Evolutionary conservation across 2,797 vertebrate species (phyloP).

Genomic region (Xenentodon cancila): DNA sequence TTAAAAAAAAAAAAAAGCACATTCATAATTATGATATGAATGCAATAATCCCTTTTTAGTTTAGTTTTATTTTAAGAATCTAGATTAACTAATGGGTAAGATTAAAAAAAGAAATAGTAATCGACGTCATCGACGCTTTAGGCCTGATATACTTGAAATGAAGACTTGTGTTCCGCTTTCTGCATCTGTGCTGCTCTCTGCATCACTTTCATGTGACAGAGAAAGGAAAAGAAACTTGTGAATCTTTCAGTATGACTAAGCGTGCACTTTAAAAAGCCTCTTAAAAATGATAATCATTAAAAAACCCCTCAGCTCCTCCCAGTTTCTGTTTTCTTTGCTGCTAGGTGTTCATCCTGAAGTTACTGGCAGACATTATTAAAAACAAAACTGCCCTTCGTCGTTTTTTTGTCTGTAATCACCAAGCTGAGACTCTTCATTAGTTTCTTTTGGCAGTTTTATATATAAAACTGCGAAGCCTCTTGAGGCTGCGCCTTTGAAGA

Average conservation of each 20-base stretch:
- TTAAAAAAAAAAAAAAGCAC: too few relatives aligned
- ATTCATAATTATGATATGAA: too few relatives aligned
- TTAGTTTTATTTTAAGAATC: too few relatives aligned
- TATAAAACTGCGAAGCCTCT: slow-evolving; percentile 7
- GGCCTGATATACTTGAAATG: too few relatives aligned
- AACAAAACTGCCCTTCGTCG: too few relatives aligned
- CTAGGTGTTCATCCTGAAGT: neutral
- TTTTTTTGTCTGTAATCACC: slow-evolving; percentile 11
- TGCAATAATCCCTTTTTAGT: too few relatives aligned
- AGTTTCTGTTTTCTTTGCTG: neutral
- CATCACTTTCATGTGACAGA: too few relatives aligned
- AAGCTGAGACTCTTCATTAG: neutral
- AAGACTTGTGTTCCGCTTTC: too few relatives aligned
- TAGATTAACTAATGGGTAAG: too few relatives aligned
- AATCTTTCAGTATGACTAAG: neutral
- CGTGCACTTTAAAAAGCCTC: slow-evolving; percentile 1
- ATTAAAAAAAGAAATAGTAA: too few relatives aligned
- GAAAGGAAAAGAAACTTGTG: neutral
- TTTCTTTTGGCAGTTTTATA: slow-evolving; percentile 7
- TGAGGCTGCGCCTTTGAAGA: slow-evolving; percentile 8
- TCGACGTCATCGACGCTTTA: too few relatives aligned
- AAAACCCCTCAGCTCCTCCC: neutral
- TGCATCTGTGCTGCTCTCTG: too few relatives aligned
- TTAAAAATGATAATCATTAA: neutral
- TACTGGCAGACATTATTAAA: neutral